Conservation (phyloP, 2,797 vertebrate genomes). For the Poeciliopsis presidionis region DNA sequence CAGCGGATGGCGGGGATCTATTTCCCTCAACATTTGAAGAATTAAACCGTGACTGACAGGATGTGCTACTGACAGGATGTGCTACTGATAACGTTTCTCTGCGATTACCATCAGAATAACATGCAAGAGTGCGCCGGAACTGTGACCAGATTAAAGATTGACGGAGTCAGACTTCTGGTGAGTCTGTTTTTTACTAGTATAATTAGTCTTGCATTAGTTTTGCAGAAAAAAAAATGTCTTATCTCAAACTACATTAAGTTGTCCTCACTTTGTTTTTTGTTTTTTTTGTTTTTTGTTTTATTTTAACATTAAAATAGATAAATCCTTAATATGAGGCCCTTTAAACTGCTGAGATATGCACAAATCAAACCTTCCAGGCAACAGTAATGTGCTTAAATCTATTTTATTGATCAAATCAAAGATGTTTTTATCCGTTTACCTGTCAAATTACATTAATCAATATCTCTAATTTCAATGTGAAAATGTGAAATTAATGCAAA, state of each 20-base stretch:
- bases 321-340: conserved; percentile 4
- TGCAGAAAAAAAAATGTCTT: not conserved
- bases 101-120: conserved; percentile 76
- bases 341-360: too few species aligned
- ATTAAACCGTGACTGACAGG: not conserved
- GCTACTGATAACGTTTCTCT: not conserved
- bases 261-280: not conserved
- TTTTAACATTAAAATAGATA: conserved; percentile 1
- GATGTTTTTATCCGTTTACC: too few species aligned
- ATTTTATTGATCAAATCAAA: too few species aligned
- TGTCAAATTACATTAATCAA: too few species aligned
- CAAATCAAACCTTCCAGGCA: too few species aligned
- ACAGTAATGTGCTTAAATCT: too few species aligned
- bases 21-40: conserved; percentile 16
- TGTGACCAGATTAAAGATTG: conserved; percentile 77
- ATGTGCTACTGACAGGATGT: not conserved
- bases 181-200: conserved; percentile 53
- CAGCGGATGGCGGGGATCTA: not conserved
- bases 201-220: not conserved
- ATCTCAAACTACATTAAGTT: not conserved
- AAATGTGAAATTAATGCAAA: too few species aligned
- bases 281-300: not conserved
- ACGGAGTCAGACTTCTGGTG: conserved; percentile 85
- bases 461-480: too few species aligned
- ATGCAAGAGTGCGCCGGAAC: conserved; percentile 81